Evolutionary conservation across 2,797 vertebrate genomes (phyloP), one percentile per base, ranked within the genome.

Genomic region (Squalus acanthias): DNA sequence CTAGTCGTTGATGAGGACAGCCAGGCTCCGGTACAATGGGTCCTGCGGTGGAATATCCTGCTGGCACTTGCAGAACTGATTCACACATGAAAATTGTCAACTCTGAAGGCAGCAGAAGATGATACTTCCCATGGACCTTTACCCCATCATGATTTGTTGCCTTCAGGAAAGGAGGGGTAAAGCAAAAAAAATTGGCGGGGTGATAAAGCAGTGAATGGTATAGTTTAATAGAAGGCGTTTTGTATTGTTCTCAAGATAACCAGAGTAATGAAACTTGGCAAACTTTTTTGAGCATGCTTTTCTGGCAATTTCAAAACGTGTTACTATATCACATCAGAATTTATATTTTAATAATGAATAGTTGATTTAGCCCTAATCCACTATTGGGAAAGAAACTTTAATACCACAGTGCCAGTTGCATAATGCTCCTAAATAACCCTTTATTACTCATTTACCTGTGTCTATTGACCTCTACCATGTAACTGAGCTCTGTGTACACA

Each of bases 401-500:
- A 39, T 67, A 39, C 2, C 17, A 93, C 33, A 22, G 39, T 93
- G 20, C n/a, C 63, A 67, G 20, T 65, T 9, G 6, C 91, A 93
- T 46, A 93, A 69, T 65, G 20, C 60, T 65, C 60, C 15, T 39
- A 46, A 69, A 65, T 93, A 69, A 46, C n/a, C 60, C 60, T 67
- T 92, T 92, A 92, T 92, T 92, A 63, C 29, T 92, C 60, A 65
- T 92, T 93, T 93, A 93, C 39, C 1, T 46, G 33, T 20, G 15
- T 93, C 63, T 46, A 69, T 12, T 93, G 91, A 69, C n/a, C 91
- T 93, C 63, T 24, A 46, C 91, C 91, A 67, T 26, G 63, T 67
- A 93, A 69, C 63, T 93, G 91, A 93, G n/a, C 65, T n/a, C n/a
- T 67, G n/a, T 93, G 63, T 10, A 39, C 63, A 85, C 82, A 85